Base-by-base conservation (phyloP, 2,888 invertebrate species). In the Clepsis dumicolana region DNA sequence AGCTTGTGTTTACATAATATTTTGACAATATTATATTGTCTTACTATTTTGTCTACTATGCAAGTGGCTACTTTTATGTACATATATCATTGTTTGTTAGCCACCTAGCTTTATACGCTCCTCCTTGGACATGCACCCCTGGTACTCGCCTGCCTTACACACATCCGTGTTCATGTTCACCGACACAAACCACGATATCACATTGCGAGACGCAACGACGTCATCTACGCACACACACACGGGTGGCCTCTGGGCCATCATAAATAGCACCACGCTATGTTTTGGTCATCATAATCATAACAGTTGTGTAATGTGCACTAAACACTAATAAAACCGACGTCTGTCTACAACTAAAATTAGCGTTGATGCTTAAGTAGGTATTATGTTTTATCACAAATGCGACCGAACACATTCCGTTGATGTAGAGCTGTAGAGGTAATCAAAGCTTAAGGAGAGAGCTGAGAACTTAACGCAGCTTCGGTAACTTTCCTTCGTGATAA, bases 91-190 rank as follows among this genome's bases (percentile, higher is more conserved):
- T 41, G 18, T 56, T 54, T 29, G 44, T 54, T 32, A 68, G 12
- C 27, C 41, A 21, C 2, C 60, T 29, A 52, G 56, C 57, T 68
- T 50, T 14, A 18, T 7, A 41, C n/a, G n/a, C 38, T 57, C 44
- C 35, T 62, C 25, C 38, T 56, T 62, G 25, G 50, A 18, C 44
- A 41, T 63, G 64, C 63, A 52, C 27, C 38, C 62, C 60, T 63
- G 35, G 66, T 57, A 61, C 16, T 12, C 1, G 29, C 57, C 64
- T 68, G 62, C 64, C 68, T 57, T 56, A 68, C 57, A 67, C 67
- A 86, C 83, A 88, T 86, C 87, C 85, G 82, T 87, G 86, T 90
- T 87, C 86, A 81, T 87, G 86, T 90, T 87, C 86, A 81, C 80
- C 80, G 79, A 80, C 79, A 80, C 70, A 70, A 74, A 71, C 72